Evolutionary conservation across 2,888 invertebrate species (phyloP).

Genomic region (Synergus laeviventris): DNA sequence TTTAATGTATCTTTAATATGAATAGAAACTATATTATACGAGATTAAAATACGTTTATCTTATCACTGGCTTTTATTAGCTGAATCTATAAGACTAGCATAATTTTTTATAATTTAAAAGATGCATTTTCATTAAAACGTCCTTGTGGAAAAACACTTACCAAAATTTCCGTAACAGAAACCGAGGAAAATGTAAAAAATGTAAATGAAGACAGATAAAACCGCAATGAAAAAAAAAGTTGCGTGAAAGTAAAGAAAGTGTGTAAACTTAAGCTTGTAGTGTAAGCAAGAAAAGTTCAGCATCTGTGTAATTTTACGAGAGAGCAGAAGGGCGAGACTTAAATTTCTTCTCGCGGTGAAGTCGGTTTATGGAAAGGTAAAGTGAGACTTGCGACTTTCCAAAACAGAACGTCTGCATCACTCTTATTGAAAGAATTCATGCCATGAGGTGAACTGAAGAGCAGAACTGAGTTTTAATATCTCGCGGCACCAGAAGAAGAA

Average conservation of each 20-base stretch:
- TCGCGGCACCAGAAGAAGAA: constrained; percentile 57
- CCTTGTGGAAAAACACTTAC: not conserved
- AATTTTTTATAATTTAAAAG: not conserved
- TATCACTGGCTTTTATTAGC: too few relatives aligned
- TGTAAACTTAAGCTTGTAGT: not conserved
- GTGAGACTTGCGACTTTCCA: constrained; percentile 43
- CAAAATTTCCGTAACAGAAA: not conserved
- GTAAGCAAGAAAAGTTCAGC: not conserved
- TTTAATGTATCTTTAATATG: not conserved
- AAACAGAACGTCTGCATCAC: constrained; percentile 38
- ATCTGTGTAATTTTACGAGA: constrained; percentile 23
- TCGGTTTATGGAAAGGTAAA: constrained; percentile 42
- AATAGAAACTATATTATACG: not conserved
- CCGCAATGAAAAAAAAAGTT: constrained; percentile 27
- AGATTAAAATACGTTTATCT: not conserved
- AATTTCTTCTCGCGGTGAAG: constrained; percentile 6
- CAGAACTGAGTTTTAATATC: constrained; percentile 65
- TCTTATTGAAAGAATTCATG: constrained; percentile 33
- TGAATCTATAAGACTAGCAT: not conserved
- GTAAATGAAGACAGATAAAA: constrained; percentile 26
- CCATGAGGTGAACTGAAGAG: constrained; percentile 29
- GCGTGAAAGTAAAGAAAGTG: not conserved
- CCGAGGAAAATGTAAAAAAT: not conserved
- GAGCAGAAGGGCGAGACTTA: not conserved
- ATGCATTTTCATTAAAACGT: not conserved